Conservation (phyloP, 2,797 vertebrate species). For the Betta splendens region DNA sequence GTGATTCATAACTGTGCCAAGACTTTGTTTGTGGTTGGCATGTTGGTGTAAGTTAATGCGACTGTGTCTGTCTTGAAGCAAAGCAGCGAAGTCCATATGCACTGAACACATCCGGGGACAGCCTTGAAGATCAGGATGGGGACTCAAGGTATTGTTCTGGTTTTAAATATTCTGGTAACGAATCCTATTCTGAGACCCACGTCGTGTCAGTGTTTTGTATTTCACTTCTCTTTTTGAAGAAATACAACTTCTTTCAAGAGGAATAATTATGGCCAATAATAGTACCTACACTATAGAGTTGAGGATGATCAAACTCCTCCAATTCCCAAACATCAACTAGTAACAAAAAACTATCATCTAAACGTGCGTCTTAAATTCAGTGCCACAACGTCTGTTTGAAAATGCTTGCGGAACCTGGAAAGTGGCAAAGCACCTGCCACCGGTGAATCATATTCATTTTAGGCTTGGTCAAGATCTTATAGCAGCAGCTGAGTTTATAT, state of each 20-base stretch:
- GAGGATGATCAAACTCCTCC: background rate
- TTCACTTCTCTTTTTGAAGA: background rate
- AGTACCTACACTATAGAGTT: background rate
- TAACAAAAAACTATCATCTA: background rate
- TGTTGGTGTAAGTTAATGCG: background rate
- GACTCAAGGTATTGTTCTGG: slow-evolving; percentile 88
- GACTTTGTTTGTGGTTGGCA: background rate
- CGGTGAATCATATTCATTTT: too few species aligned
- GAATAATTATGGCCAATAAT: background rate
- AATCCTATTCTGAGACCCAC: slow-evolving; percentile 8
- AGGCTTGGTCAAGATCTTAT: too few species aligned
- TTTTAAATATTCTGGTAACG: slow-evolving; percentile 2
- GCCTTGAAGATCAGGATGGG: slow-evolving; percentile 90
- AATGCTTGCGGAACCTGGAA: background rate
- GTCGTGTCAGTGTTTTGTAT: background rate
- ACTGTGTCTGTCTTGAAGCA: slow-evolving; percentile 68
- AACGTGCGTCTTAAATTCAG: background rate
- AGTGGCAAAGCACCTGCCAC: slow-evolving; percentile 2
- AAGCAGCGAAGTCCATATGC: slow-evolving; percentile 92
- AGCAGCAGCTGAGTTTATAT: background rate
- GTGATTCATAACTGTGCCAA: too few species aligned
- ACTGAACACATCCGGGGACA: slow-evolving; percentile 86
- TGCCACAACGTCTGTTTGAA: slow-evolving; percentile 5
- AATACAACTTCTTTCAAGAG: background rate
- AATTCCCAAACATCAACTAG: background rate